Base-by-base conservation (phyloP, 1,140 invertebrate genomes). In the Brevipalpus yothersi region DNA sequence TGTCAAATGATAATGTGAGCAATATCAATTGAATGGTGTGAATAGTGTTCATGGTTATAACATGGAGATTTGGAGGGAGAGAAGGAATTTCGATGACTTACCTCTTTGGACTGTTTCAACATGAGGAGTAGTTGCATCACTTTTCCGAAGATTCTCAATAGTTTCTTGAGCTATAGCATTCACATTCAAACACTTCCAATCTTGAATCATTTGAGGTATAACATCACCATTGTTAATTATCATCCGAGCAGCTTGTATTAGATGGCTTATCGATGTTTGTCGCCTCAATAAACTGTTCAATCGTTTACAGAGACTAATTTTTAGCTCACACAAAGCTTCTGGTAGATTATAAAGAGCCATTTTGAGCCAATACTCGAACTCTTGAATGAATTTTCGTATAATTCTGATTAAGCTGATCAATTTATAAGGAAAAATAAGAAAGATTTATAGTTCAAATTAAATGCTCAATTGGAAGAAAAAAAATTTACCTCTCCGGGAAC, bases 181-280 rank as follows among this genome's bases (percentile, higher is more conserved):
- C 12, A 73, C 63, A 62, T 76, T 74, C 0, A 75, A 65, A 49
- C 66, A 69, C 17, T 68, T 63, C 74, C 73, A 75, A 66, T 79
- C 77, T 51, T 73, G 71, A 19, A 77, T 64, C 76, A 79, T 77
- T 67, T 78, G 75, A 43, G 69, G 70, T 40, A 77, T 75, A 65
- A 78, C 73, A 60, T 76, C 73, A 17, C 72, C 68, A 61, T 78
- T 76, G 63, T 75, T 72, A 10, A 80, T 68, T 15, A 79, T 75
- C 62, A 76, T 75, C 19, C 76, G 66, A 9, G 76, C 75, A 41
- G 79, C 76, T 66, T 78, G 76, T 41, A 77, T 75, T 65, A 80
- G 67, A 66, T 80, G 78, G 64, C 78, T 78, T 7, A 80, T 67
- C 4, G 76, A 77, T 13, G 76, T 78, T 68, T 78, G 77, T 40